phyloP scores from a whole-genome alignment of 2,113 vertebrate species.

The Penelope pileata region DNA sequence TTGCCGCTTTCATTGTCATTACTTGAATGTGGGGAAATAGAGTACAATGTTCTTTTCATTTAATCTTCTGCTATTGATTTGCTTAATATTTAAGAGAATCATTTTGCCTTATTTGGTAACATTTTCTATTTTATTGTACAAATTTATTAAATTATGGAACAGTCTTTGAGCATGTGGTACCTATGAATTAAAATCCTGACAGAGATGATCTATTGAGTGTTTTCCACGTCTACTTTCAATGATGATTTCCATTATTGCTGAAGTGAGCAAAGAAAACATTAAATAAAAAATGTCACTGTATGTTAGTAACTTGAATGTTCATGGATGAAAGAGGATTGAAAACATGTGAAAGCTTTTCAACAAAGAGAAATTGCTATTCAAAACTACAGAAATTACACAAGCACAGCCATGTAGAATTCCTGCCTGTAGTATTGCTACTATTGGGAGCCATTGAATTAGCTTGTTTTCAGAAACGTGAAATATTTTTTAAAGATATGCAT shows the following conservation, averaged over 20 bases:
- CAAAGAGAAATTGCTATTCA: neutral
- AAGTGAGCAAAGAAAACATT: neutral
- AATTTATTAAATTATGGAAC: neutral
- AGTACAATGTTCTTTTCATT: neutral
- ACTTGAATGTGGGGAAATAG: neutral
- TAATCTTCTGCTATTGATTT: conserved; percentile 1
- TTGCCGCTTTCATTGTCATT: neutral
- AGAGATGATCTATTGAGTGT: neutral
- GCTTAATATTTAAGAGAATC: neutral
- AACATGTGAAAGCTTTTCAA: conserved; percentile 5
- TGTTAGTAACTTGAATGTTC: neutral
- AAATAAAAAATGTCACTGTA: neutral
- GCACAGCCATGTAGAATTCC: neutral
- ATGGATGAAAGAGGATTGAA: conserved; percentile 16
- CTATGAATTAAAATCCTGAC: conserved; percentile 12
- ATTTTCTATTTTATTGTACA: neutral
- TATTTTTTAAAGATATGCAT: conserved; percentile 52
- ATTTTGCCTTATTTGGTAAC: conserved; percentile 9
- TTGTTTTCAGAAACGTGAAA: conserved; percentile 39
- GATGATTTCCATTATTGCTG: neutral
- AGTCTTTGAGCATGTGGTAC: neutral
- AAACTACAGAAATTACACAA: neutral
- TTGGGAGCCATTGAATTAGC: neutral
- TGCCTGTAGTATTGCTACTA: conserved; percentile 18
- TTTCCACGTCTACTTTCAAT: neutral